phyloP scores from a whole-genome alignment of 2,888 invertebrate species.

The Polietes domitor region DNA sequence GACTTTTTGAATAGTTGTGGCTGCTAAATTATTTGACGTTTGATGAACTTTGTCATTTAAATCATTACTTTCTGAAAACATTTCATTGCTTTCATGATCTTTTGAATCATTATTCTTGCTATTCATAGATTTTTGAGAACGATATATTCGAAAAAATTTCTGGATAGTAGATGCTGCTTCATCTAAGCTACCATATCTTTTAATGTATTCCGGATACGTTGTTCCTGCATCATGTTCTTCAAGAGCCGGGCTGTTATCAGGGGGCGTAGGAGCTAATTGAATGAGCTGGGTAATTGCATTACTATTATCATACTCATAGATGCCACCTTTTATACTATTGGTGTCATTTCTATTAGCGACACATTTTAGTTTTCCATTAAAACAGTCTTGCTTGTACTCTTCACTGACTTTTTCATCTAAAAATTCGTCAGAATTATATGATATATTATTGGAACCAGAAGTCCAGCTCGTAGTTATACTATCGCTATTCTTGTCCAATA shows the following conservation, averaged over 20 bases:
- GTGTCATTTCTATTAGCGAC: not conserved
- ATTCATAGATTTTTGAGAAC: too few relatives aligned
- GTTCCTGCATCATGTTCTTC: constrained; percentile 20
- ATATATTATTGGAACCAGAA: constrained; percentile 49
- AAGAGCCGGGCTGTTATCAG: not conserved
- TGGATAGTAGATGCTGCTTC: too few relatives aligned
- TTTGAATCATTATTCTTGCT: too few relatives aligned
- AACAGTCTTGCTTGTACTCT: not conserved
- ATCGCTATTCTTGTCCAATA: constrained; percentile 50
- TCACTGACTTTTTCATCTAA: constrained; percentile 8
- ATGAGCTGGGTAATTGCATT: not conserved
- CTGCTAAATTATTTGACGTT: not conserved
- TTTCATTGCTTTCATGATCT: not conserved
- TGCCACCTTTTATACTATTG: not conserved
- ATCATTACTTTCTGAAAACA: too few relatives aligned
- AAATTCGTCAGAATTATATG: constrained; percentile 57
- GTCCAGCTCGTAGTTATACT: constrained; percentile 55
- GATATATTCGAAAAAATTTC: too few relatives aligned
- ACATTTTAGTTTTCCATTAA: not conserved
- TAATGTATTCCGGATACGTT: not conserved
- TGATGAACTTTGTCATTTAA: too few relatives aligned
- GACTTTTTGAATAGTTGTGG: constrained; percentile 12
- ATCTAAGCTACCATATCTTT: not conserved
- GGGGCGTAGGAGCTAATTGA: not conserved
- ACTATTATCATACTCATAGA: constrained; percentile 5